phyloP scores from a whole-genome alignment of 2,797 vertebrate species.

The Poliocrania exsul region DNA sequence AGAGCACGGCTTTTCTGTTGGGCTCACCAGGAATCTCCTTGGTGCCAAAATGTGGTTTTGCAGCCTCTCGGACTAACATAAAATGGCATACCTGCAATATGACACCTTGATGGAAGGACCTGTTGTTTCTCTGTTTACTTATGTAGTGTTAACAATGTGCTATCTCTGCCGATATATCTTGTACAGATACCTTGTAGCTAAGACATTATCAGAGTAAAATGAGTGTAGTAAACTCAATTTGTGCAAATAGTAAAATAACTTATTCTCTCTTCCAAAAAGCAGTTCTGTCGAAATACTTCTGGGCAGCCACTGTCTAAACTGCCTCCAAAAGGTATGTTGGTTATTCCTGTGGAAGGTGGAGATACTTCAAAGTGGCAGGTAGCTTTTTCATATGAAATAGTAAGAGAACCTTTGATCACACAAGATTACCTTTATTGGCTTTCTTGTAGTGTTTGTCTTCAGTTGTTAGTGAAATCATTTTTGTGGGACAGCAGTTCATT shows the following conservation, averaged over 20 bases:
- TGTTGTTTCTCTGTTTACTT: constrained; percentile 24
- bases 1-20: constrained; percentile 45
- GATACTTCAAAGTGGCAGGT: neutral
- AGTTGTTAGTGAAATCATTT: neutral
- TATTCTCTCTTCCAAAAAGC: constrained; percentile 42
- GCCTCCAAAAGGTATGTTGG: neutral
- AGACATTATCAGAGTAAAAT: constrained; percentile 2
- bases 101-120: constrained; percentile 13
- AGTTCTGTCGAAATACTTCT: constrained; percentile 24
- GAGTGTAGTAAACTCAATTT: constrained; percentile 31
- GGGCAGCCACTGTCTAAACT: neutral
- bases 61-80: constrained; percentile 4
- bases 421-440: neutral
- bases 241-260: constrained; percentile 38
- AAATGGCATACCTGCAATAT: neutral
- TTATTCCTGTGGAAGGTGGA: constrained; percentile 7
- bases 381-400: neutral
- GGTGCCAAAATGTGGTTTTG: neutral
- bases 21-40: constrained; percentile 17
- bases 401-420: neutral
- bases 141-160: constrained; percentile 26
- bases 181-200: constrained; percentile 49
- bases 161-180: constrained; percentile 57
- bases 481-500: neutral
- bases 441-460: constrained; percentile 11